A percentile compares a stretch with the other conserved stretches of the same genome.
Conservation (phyloP, 2,888 invertebrate species). For the Lasioglossum calceatum region DNA sequence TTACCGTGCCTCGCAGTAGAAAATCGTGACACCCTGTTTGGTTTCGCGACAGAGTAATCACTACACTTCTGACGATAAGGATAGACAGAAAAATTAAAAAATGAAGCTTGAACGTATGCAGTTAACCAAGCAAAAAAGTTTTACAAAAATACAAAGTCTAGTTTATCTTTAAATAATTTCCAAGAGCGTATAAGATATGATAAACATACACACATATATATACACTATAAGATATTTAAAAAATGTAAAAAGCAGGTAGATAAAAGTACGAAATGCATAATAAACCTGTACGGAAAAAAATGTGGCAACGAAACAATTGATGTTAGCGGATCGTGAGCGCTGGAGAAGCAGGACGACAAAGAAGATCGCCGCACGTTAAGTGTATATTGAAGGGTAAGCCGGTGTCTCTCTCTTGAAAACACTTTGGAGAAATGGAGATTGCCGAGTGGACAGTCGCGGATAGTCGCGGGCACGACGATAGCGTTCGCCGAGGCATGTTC, state of each 20-base stretch:
- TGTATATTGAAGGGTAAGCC: background rate
- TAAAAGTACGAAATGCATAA: background rate
- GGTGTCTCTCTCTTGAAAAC: constrained; percentile 17
- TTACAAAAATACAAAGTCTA: too few species aligned
- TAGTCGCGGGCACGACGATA: constrained; percentile 69
- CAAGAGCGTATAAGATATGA: background rate
- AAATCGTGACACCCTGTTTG: background rate
- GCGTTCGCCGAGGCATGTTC: constrained; percentile 67
- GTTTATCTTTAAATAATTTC: too few species aligned
- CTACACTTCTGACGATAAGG: too few species aligned
- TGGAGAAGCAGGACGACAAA: background rate
- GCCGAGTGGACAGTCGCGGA: constrained; percentile 44
- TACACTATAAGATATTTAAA: background rate
- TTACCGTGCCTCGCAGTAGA: background rate
- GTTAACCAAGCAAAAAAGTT: too few species aligned
- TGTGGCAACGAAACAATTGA: background rate
- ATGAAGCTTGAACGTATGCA: too few species aligned
- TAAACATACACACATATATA: background rate
- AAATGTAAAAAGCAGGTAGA: background rate
- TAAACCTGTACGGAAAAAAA: background rate
- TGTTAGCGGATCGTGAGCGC: background rate
- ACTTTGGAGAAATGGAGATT: constrained; percentile 26
- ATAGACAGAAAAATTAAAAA: background rate
- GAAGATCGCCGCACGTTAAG: background rate
- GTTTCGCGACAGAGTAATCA: too few species aligned